Percentiles rank a stretch among this genome's conserved stretches.
Evolutionary conservation across 2,113 vertebrate genomes (phyloP).

Genomic region (Sminthopsis crassicaudata): DNA sequence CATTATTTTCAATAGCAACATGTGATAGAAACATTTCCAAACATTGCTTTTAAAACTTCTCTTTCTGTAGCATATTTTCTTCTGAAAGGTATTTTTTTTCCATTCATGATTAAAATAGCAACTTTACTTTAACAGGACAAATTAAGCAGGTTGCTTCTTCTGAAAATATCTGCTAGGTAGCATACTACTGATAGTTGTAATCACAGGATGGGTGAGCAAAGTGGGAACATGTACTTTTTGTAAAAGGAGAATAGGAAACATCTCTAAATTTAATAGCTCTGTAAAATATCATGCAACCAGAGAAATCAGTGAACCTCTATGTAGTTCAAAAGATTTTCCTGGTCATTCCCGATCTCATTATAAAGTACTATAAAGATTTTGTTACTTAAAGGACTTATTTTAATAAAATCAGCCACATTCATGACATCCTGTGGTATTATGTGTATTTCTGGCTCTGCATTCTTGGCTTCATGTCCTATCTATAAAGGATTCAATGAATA

Average conservation of each 20-base stretch:
- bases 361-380: background rate
- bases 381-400: background rate
- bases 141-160: background rate
- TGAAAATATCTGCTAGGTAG: background rate
- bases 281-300: too few relatives aligned
- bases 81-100: background rate
- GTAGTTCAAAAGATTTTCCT: background rate
- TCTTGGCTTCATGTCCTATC: background rate
- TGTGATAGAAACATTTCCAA: background rate
- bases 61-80: background rate
- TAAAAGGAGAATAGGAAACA: background rate
- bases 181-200: background rate
- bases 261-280: too few relatives aligned
- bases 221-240: background rate
- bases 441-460: background rate
- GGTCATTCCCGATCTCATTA: background rate
- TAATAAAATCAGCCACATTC: background rate
- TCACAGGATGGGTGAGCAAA: background rate
- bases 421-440: background rate
- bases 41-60: background rate
- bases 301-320: background rate
- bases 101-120: background rate
- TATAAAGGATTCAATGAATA: background rate
- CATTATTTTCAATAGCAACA: background rate
- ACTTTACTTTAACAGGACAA: background rate